Conservation (phyloP, 1,140 invertebrate species). For the Lerema accius region DNA sequence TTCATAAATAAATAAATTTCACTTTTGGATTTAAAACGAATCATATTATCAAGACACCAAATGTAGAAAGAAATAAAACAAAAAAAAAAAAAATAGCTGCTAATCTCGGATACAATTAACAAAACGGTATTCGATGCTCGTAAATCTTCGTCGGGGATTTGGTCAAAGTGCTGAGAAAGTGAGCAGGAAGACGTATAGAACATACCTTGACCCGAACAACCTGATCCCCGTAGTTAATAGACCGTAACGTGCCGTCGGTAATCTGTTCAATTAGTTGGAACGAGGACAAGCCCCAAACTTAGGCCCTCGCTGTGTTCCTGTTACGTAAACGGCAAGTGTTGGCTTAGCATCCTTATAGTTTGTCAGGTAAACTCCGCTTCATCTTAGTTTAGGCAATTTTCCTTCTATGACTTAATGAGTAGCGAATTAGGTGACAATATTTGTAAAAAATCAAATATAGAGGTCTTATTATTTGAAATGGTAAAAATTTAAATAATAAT, state of each 20-base stretch:
- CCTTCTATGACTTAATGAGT: not conserved
- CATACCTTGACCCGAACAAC: conserved; percentile 3
- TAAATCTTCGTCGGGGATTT: not conserved
- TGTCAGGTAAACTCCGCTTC: not conserved
- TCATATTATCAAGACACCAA: too few relatives aligned
- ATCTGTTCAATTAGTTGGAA: conserved; percentile 6
- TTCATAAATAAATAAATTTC: too few relatives aligned
- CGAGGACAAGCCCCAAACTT: conserved; percentile 9
- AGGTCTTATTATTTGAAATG: too few relatives aligned
- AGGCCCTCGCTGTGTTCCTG: not conserved
- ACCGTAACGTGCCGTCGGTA: conserved; percentile 3
- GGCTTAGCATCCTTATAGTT: not conserved
- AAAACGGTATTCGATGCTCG: not conserved
- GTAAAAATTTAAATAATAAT: too few relatives aligned
- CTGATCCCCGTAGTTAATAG: not conserved
- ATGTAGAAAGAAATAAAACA: too few relatives aligned
- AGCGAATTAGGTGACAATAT: not conserved
- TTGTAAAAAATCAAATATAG: too few relatives aligned
- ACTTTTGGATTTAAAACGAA: too few relatives aligned
- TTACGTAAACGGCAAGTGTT: conserved; percentile 1
- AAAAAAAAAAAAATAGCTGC: too few relatives aligned
- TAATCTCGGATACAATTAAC: too few relatives aligned
- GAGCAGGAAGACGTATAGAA: not conserved
- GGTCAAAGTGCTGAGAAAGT: not conserved
- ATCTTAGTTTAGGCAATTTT: not conserved